Base-by-base conservation (phyloP, 1,140 invertebrate species). In the Drosophila teissieri region DNA sequence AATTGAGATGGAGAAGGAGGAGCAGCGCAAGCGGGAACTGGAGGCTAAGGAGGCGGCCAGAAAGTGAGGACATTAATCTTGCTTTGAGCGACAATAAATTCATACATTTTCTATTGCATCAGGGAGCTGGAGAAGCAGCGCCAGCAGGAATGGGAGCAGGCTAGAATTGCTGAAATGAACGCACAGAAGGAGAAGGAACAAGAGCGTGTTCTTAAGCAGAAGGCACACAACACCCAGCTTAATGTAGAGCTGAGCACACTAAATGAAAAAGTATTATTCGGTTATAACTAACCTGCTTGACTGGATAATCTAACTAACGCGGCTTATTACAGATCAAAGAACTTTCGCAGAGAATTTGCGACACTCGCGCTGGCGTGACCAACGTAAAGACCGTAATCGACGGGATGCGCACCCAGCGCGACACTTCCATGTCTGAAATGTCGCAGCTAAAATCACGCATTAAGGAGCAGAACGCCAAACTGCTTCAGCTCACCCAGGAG, bases 351-450 rank as follows among this genome's bases (percentile, higher is more conserved):
- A 97, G 97, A 90, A 98, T 99, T 67, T 95, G 95, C 72, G 97
- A 98, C 83, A 98, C 97, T 0, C 94, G 97, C 3, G 95, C 96
- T 31, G 96, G 96, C 17, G 98, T 99, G 0, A 97, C 98, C 0
- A 96, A 96, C 40, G 96, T 98, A 0, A 99, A 99, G 93, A 95
- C 96, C 2, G 97, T 97, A 22, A 99, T 99, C 73, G 98, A 99
- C 93, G 96, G 96, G 4, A 99, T 99, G 98, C 93, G 98, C 53
- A 95, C 95, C 0, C 97, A 97, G 24, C 94, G 99, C 37, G 99
- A 99, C 92, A 93, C 95, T 1, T 97, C 97, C 76, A 95, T 99
- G 93, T 94, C 95, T 53, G 97, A 98, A 82, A 98, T 99, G 95
- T 95, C 96, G 12, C 95, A 95, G 46, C 93, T 99, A 4, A 98